Percentiles rank a stretch among this genome's conserved stretches.
phyloP scores from a whole-genome alignment of 2,797 vertebrate species.

The Lagocephalus sceleratus region DNA sequence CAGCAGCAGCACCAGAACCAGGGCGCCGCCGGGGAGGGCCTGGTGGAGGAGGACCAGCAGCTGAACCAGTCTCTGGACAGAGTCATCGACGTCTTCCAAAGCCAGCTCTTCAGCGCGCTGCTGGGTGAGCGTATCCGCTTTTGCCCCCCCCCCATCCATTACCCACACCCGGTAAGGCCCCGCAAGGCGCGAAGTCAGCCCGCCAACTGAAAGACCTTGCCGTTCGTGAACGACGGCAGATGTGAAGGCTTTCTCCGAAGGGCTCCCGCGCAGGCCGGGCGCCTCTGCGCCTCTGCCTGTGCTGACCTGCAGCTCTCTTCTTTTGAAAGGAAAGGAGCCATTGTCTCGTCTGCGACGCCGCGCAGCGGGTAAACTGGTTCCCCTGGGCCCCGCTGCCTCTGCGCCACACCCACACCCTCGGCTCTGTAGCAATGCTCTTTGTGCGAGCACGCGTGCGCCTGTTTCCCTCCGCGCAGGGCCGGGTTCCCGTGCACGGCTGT shows the following conservation, averaged over 20 bases:
- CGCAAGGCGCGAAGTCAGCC: too few species aligned
- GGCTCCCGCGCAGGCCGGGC: too few species aligned
- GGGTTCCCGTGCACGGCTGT: slow-evolving; percentile 29
- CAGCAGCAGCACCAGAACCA: slow-evolving; percentile 57
- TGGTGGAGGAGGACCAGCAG: slow-evolving; percentile 82
- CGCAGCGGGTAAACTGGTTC: slow-evolving; percentile 45
- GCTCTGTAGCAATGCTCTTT: slow-evolving; percentile 1
- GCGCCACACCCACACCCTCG: slow-evolving; percentile 30
- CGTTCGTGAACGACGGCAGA: too few species aligned
- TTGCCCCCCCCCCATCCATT: background rate
- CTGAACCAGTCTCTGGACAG: slow-evolving; percentile 88
- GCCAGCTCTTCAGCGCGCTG: slow-evolving; percentile 91
- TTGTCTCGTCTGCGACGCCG: background rate
- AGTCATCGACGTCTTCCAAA: slow-evolving; percentile 94
- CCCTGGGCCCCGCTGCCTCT: slow-evolving; percentile 18
- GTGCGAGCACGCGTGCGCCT: background rate
- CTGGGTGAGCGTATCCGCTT: slow-evolving; percentile 78
- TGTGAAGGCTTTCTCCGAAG: too few species aligned
- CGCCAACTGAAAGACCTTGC: too few species aligned
- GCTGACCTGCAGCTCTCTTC: background rate
- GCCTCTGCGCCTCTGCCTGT: slow-evolving; percentile 15
- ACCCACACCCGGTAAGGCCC: too few species aligned
- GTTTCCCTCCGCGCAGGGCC: slow-evolving; percentile 6
- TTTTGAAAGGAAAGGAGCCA: background rate
- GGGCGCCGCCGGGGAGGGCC: slow-evolving; percentile 37